Evolutionary conservation across 2,888 invertebrate genomes (phyloP).

Genomic region (Synergus itoensis): DNA sequence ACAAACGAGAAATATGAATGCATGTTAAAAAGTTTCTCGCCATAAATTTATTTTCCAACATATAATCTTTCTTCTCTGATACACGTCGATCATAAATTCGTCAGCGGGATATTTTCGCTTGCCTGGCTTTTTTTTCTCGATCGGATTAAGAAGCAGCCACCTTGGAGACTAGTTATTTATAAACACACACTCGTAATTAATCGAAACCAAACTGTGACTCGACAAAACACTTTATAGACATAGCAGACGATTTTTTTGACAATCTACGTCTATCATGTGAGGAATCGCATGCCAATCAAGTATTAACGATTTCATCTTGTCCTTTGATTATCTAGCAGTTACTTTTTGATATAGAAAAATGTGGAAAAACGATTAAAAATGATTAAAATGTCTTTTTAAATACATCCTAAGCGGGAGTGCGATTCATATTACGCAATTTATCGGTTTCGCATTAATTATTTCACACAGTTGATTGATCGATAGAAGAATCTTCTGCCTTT

Average conservation of each 20-base stretch:
- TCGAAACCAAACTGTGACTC: neutral
- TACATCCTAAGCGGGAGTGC: neutral
- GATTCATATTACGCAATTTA: neutral
- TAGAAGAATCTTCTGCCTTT: slow-evolving; percentile 18
- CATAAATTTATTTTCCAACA: neutral
- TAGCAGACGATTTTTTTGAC: neutral
- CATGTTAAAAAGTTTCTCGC: neutral
- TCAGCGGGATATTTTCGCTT: neutral
- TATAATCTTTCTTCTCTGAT: neutral
- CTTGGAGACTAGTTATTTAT: neutral
- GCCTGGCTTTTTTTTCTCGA: neutral
- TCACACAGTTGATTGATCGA: slow-evolving; percentile 35
- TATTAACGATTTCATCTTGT: neutral
- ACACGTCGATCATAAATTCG: neutral
- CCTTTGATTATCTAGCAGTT: neutral
- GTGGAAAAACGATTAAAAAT: neutral
- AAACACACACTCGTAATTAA: neutral
- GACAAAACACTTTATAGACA: neutral
- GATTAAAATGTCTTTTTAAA: neutral
- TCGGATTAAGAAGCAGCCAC: neutral
- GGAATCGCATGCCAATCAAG: neutral
- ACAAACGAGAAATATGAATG: no score
- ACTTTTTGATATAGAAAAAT: neutral
- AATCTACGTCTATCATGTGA: neutral
- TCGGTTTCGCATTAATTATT: neutral